These are phyloP conservation scores for Heteromyza rotundicornis DNA, from an alignment of 2,888 invertebrate genomes.

Conservation along the genomic window DNA sequence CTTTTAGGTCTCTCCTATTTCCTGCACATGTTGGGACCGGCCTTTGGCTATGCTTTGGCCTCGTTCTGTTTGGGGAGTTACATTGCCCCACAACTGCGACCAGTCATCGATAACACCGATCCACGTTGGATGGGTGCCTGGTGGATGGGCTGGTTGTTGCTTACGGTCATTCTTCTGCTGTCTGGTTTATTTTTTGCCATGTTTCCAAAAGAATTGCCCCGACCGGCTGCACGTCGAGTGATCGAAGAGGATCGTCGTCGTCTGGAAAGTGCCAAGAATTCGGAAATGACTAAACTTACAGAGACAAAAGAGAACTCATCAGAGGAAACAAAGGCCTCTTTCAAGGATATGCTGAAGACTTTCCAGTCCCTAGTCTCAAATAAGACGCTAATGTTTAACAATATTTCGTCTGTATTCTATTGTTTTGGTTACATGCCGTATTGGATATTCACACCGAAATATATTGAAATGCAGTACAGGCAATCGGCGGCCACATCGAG, in stretches of 20 bases:
- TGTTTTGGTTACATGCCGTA: slow-evolving; percentile 76
- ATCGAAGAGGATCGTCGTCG: slow-evolving; percentile 52
- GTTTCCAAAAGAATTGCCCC: slow-evolving; percentile 74
- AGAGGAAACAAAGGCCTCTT: slow-evolving; percentile 54
- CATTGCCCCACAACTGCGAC: slow-evolving; percentile 70
- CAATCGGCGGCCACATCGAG: slow-evolving; percentile 76
- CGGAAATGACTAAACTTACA: slow-evolving; percentile 37
- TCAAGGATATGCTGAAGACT: slow-evolving; percentile 70
- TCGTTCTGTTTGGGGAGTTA: slow-evolving; percentile 72
- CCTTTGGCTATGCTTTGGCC: slow-evolving; percentile 71
- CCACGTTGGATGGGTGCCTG: slow-evolving; percentile 83
- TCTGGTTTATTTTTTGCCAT: slow-evolving; percentile 70
- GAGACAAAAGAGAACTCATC: slow-evolving; percentile 34
- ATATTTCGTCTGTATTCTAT: slow-evolving; percentile 76
- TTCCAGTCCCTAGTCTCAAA: slow-evolving; percentile 71
- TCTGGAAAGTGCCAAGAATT: slow-evolving; percentile 34
- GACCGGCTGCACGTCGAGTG: slow-evolving; percentile 68
- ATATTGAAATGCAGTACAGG: slow-evolving; percentile 81
- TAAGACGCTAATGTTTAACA: slow-evolving; percentile 74
- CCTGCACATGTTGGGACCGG: slow-evolving; percentile 73
- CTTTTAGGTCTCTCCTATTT: slow-evolving; percentile 70
- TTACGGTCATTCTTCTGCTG: slow-evolving; percentile 67
- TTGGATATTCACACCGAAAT: slow-evolving; percentile 83
- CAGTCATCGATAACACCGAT: slow-evolving; percentile 71
- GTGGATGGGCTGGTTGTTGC: slow-evolving; percentile 78